Percentiles rank a stretch among this genome's conserved stretches.
Conservation (phyloP, 1,140 invertebrate genomes). For the Leptinotarsa defecta region DNA sequence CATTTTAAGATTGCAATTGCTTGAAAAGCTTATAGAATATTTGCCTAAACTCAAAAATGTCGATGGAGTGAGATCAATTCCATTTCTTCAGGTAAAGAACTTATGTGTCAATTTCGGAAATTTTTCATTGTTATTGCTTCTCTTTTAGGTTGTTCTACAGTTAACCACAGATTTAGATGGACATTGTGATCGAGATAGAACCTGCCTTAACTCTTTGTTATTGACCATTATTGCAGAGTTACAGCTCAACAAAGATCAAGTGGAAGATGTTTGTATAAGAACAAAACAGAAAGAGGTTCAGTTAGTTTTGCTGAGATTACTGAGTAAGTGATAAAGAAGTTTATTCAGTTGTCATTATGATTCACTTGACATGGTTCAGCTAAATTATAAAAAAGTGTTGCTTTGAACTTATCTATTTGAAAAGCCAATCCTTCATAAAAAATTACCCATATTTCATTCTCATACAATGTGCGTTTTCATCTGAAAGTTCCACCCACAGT, state of each 20-base stretch:
- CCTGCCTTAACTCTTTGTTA: slow-evolving; percentile 76
- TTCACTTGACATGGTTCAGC: too few relatives aligned
- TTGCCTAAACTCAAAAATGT: slow-evolving; percentile 66
- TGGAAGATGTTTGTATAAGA: slow-evolving; percentile 62
- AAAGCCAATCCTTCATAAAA: too few relatives aligned
- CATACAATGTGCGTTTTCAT: too few relatives aligned
- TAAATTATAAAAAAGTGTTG: too few relatives aligned
- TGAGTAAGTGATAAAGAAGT: slow-evolving; percentile 60
- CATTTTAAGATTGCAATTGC: slow-evolving; percentile 67
- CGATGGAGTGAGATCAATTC: slow-evolving; percentile 83
- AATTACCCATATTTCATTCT: too few relatives aligned
- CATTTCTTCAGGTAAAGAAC: slow-evolving; percentile 78
- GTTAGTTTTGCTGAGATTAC: slow-evolving; percentile 82
- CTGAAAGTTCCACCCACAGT: too few relatives aligned
- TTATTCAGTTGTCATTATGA: too few relatives aligned
- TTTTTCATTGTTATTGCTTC: slow-evolving; percentile 44
- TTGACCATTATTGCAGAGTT: slow-evolving; percentile 77
- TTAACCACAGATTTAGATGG: slow-evolving; percentile 88
- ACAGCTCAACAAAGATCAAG: slow-evolving; percentile 69
- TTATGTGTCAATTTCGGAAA: background rate
- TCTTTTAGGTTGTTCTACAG: slow-evolving; percentile 80
- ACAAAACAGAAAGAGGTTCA: slow-evolving; percentile 79
- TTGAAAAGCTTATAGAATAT: slow-evolving; percentile 69
- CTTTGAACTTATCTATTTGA: too few relatives aligned
- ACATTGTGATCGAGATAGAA: slow-evolving; percentile 77